phyloP scores from a whole-genome alignment of 2,888 invertebrate genomes.

The Protonemura montana region DNA sequence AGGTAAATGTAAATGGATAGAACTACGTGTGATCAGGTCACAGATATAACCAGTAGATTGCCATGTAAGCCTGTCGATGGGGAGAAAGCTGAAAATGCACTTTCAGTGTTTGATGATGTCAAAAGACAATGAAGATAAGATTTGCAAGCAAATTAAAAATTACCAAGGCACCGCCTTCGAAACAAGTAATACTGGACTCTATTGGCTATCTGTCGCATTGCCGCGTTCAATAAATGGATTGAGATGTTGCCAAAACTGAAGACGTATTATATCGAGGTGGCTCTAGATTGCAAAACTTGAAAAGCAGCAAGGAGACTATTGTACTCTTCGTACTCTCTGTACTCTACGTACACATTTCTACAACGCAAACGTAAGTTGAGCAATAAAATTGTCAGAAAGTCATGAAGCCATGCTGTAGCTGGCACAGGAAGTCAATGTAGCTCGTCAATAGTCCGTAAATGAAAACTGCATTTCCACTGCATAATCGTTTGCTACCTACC shows the following conservation, averaged over 20 bases:
- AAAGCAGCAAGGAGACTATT: too few species aligned
- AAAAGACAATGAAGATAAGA: slow-evolving; percentile 8
- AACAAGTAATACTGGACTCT: not conserved
- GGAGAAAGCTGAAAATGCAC: slow-evolving; percentile 12
- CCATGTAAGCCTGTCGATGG: not conserved
- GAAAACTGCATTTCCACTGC: too few species aligned
- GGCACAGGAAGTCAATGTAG: too few species aligned
- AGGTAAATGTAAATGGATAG: not conserved
- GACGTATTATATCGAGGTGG: not conserved
- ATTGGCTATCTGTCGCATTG: not conserved
- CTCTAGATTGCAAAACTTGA: too few species aligned
- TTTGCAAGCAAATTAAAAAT: not conserved
- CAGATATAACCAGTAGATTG: not conserved
- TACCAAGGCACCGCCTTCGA: not conserved
- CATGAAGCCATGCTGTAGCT: too few species aligned
- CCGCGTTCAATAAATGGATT: not conserved
- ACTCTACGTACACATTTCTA: too few species aligned
- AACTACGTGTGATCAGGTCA: not conserved
- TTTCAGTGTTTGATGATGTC: not conserved
- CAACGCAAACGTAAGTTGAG: too few species aligned
- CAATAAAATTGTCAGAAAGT: too few species aligned
- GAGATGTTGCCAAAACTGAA: not conserved
- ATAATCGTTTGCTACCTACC: too few species aligned
- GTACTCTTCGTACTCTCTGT: too few species aligned
- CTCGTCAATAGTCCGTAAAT: too few species aligned